Evolutionary conservation across 92 coral and sea anemone genomes (phyloP), one percentile per base, ranked within the genome.

Genomic region (Anthopleura xanthogrammica): DNA sequence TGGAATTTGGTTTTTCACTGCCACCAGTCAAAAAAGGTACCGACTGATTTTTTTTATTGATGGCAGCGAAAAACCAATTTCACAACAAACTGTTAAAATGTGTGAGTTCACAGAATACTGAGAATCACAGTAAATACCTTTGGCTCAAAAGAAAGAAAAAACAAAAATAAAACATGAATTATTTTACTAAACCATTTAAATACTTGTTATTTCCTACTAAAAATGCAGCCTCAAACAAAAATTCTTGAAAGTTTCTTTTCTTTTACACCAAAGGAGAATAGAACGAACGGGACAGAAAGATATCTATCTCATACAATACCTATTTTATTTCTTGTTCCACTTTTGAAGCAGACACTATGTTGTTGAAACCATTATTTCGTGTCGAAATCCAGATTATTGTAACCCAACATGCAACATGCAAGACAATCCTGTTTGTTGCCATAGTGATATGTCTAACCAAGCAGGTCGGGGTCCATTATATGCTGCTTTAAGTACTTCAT

Each of bases 401-500:
- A 23, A 42, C 41, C 17, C 74, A 68, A 36, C 41, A 68, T 36
- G 74, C 41, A 36, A 29, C 10, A 23, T 36, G 12, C 42, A 23
- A 7, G 36, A 42, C 78, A 41, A 16, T 5, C 16, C 7, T 19
- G 4, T 17, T 43, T 2, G 78, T 42, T 43, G 57, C 13, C 55
- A 42, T 16, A 56, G 57, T 36, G 52, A 41, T 60, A 3, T 46
- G 24, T 54, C n/a, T 60, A 79, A 40, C 79, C 22, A 5, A 75
- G 77, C 54, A 83, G 77, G 55, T 78, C 80, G 10, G 97, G 97
- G 14, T 93, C 94, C 70, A 83, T 90, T 23, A 96, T 83, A 75
- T 96, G 99, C 16, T 72, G 89, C 68, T 83, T 92, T 39, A 96
- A 94, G 83, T 96, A 92, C 60, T 94, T 96, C 99, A 96, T 90